Percentiles rank a stretch among this genome's conserved stretches.
These are phyloP conservation scores for Plumapathes pennacea DNA, from an alignment of 92 coral and sea anemone species.

Conservation along the genomic window DNA sequence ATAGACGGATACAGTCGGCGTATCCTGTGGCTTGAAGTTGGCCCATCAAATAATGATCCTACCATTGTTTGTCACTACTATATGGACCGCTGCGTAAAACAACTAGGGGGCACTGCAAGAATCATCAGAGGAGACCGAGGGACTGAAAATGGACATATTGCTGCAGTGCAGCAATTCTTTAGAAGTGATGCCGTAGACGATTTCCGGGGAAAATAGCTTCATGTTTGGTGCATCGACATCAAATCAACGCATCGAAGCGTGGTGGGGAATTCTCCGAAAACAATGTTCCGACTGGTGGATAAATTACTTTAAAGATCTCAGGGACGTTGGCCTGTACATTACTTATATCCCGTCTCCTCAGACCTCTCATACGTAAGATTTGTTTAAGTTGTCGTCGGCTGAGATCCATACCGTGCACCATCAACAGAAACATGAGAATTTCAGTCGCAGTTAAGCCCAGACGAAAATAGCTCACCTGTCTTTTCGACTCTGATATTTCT, in stretches of 20 bases:
- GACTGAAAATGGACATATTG: conserved; percentile 29
- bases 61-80: conserved; percentile 17
- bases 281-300: conserved; percentile 9
- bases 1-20: too few species aligned
- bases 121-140: conserved; percentile 33
- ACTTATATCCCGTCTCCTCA: too few species aligned
- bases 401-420: too few species aligned
- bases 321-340: conserved; percentile 3
- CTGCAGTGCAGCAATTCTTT: conserved; percentile 34
- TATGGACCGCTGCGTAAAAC: conserved; percentile 3
- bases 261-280: conserved; percentile 7
- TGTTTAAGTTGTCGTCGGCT: too few species aligned
- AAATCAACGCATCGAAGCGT: conserved; percentile 3
- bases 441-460: too few species aligned
- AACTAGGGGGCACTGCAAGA: conserved; percentile 20
- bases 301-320: conserved; percentile 7
- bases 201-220: too few species aligned
- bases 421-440: too few species aligned
- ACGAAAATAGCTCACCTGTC: too few species aligned
- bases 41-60: conserved; percentile 35
- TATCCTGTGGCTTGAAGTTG: conserved; percentile 37
- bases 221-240: too few species aligned
- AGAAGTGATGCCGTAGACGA: conserved; percentile 17
- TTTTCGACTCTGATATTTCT: too few species aligned
- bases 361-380: too few species aligned